Evolutionary conservation across 2,888 invertebrate species (phyloP).

Genomic region (Helleia helle): DNA sequence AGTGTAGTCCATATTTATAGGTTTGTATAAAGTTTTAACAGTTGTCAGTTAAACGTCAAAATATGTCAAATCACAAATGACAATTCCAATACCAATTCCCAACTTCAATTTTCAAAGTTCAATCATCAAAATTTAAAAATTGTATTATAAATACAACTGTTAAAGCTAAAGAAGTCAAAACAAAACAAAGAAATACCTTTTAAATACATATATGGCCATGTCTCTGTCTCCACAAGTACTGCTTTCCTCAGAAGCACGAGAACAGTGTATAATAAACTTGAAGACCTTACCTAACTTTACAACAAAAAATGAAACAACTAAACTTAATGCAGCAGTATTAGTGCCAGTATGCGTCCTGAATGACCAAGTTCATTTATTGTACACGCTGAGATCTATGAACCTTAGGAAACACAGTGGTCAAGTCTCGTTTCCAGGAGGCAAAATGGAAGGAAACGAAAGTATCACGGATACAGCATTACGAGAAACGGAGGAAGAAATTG

Average conservation of each 20-base stretch:
- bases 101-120: no score
- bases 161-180: no score
- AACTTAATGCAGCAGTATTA: conserved; percentile 81
- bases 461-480: conserved; percentile 84
- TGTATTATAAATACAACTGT: no score
- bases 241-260: conserved; percentile 67
- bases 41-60: no score
- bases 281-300: conserved; percentile 70
- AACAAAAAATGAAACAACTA: conserved; percentile 26
- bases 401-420: conserved; percentile 86
- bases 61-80: no score
- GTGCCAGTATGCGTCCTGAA: conserved; percentile 84
- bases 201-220: conserved; percentile 28
- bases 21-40: no score
- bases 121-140: neutral
- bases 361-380: conserved; percentile 83
- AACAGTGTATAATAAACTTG: conserved; percentile 73
- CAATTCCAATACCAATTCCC: no score
- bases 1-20: no score
- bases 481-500: conserved; percentile 92
- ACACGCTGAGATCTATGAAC: conserved; percentile 84
- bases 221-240: conserved; percentile 48
- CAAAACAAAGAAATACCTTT: neutral
- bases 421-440: conserved; percentile 91
- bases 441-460: conserved; percentile 77